phyloP scores from a whole-genome alignment of 2,888 invertebrate genomes.

The Eumerus sabulonum region DNA sequence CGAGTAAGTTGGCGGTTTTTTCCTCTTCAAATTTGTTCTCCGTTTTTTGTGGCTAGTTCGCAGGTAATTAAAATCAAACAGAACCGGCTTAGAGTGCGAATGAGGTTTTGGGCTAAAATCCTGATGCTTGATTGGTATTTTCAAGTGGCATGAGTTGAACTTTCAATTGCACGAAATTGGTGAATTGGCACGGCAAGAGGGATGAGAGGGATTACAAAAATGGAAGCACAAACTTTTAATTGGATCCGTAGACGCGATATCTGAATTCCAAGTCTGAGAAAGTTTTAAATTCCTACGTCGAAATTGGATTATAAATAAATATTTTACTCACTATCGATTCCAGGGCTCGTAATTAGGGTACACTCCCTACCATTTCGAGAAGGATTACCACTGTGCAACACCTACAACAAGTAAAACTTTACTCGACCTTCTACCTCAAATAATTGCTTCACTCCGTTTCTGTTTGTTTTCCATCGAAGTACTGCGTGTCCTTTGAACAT shows the following conservation, averaged over 20 bases:
- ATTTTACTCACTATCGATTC: neutral
- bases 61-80: conserved; percentile 58
- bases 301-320: conserved; percentile 52
- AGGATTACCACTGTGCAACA: no score
- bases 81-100: conserved; percentile 29
- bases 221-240: conserved; percentile 56
- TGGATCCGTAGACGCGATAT: conserved; percentile 37
- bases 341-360: no score
- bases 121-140: conserved; percentile 58
- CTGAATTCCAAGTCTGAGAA: conserved; percentile 6
- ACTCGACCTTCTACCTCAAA: no score
- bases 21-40: no score
- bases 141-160: conserved; percentile 45
- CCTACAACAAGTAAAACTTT: no score
- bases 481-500: no score
- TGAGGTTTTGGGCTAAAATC: conserved; percentile 17
- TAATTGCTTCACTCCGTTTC: no score
- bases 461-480: no score
- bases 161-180: neutral
- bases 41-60: conserved; percentile 24
- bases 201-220: conserved; percentile 4
- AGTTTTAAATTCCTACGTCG: conserved; percentile 39
- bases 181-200: neutral
- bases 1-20: no score
- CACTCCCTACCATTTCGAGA: no score